Conservation (phyloP, 2,113 vertebrate species). For the Trematomus loennbergii region DNA sequence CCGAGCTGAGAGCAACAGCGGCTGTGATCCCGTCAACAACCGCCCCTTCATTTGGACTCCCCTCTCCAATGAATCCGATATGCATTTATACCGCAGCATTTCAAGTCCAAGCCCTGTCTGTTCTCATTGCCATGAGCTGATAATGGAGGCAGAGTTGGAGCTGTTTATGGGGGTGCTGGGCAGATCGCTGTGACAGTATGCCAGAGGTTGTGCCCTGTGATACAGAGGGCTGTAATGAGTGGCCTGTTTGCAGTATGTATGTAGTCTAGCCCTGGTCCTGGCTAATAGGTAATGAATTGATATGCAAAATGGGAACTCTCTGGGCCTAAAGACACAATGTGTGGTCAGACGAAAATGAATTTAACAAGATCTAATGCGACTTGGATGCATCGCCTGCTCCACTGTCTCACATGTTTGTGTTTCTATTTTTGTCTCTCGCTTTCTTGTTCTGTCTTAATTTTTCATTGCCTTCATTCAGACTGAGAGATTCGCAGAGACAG, state of each 20-base stretch:
- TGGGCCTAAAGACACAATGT: slow-evolving; percentile 62
- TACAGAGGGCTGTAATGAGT: slow-evolving; percentile 68
- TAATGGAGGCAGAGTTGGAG: slow-evolving; percentile 61
- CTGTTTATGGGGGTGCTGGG: slow-evolving; percentile 66
- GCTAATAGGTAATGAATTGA: slow-evolving; percentile 63
- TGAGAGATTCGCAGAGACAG: slow-evolving; percentile 2
- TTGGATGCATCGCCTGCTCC: slow-evolving; percentile 44
- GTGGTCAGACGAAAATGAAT: slow-evolving; percentile 78
- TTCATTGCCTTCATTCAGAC: neutral
- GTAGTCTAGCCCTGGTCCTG: slow-evolving; percentile 41
- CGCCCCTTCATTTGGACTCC: slow-evolving; percentile 29
- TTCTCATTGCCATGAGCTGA: slow-evolving; percentile 60
- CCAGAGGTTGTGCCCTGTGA: slow-evolving; percentile 71
- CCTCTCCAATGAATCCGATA: slow-evolving; percentile 47
- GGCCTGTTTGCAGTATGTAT: slow-evolving; percentile 47
- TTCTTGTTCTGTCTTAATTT: slow-evolving; percentile 13
- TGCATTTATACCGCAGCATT: slow-evolving; percentile 40
- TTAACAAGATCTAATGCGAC: slow-evolving; percentile 75
- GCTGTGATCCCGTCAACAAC: slow-evolving; percentile 33
- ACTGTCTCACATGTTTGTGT: slow-evolving; percentile 41
- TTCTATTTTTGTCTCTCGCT: slow-evolving; percentile 16
- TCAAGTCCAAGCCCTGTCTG: slow-evolving; percentile 64
- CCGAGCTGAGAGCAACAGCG: slow-evolving; percentile 47
- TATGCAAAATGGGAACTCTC: slow-evolving; percentile 59
- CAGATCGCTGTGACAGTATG: slow-evolving; percentile 70